Conservation (phyloP, 2,797 vertebrate genomes). For the Arrhamphus sclerolepis region DNA sequence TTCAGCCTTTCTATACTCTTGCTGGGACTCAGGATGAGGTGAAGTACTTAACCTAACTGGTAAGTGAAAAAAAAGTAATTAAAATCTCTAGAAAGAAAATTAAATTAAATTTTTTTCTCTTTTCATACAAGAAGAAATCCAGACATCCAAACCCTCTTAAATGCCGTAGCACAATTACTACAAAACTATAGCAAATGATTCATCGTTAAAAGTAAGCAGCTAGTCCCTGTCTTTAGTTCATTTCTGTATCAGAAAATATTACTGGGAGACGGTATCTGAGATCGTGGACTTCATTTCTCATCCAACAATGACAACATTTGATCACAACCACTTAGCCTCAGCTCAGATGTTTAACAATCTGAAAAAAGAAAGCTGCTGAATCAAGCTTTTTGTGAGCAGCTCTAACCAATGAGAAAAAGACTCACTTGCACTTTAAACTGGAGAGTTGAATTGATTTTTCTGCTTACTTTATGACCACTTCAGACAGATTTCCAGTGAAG, state of each 20-base stretch:
- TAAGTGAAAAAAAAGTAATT: slow-evolving; percentile 34
- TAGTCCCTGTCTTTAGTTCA: too few relatives aligned
- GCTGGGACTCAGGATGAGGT: slow-evolving; percentile 40
- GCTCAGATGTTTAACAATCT: slow-evolving; percentile 3
- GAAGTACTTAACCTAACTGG: slow-evolving; percentile 39
- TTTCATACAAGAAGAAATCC: too few relatives aligned
- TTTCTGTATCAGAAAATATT: too few relatives aligned
- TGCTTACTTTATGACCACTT: slow-evolving; percentile 37
- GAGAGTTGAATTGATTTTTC: slow-evolving; percentile 46
- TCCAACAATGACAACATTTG: not conserved
- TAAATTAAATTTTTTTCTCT: too few relatives aligned
- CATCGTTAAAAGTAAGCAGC: too few relatives aligned
- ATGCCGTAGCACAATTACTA: too few relatives aligned
- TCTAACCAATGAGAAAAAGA: slow-evolving; percentile 4
- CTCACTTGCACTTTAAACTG: slow-evolving; percentile 18
- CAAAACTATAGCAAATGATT: too few relatives aligned
- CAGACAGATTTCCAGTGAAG: slow-evolving; percentile 33
- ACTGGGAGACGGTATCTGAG: too few relatives aligned
- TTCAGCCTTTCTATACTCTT: slow-evolving; percentile 60
- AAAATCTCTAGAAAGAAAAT: too few relatives aligned
- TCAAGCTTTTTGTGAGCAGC: slow-evolving; percentile 3
- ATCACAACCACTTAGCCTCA: not conserved
- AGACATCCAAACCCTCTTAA: too few relatives aligned
- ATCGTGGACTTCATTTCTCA: too few relatives aligned
- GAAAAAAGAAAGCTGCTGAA: not conserved